Conservation (phyloP, 1,140 invertebrate species). For the Listronotus bonariensis region DNA sequence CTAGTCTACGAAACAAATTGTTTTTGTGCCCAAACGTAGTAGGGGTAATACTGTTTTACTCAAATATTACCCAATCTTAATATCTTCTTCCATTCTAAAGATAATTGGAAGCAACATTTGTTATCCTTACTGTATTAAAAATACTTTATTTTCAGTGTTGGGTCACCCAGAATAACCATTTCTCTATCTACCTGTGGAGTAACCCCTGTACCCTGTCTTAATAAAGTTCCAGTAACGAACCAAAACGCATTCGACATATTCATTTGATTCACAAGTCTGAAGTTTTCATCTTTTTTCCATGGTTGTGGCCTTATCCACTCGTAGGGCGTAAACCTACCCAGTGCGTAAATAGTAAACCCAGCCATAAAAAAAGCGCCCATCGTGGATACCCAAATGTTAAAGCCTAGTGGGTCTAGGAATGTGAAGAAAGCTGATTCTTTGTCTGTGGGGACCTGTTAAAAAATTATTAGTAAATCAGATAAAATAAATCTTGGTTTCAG, state of each 20-base stretch:
- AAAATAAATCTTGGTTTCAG: too few species aligned
- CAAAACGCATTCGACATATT: slow-evolving; percentile 89
- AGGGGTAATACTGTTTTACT: too few species aligned
- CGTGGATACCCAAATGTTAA: slow-evolving; percentile 94
- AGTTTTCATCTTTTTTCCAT: slow-evolving; percentile 76
- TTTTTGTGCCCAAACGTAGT: too few species aligned
- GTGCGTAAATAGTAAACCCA: slow-evolving; percentile 90
- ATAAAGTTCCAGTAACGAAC: slow-evolving; percentile 93
- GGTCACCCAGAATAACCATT: neutral
- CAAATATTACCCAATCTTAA: too few species aligned
- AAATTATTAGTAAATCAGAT: too few species aligned
- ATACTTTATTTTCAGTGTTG: slow-evolving; percentile 19
- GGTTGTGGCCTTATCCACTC: slow-evolving; percentile 92
- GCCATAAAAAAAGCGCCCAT: slow-evolving; percentile 91
- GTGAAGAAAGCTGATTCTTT: slow-evolving; percentile 91
- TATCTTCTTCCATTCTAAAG: too few species aligned
- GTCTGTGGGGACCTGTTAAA: slow-evolving; percentile 77
- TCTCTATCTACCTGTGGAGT: slow-evolving; percentile 77
- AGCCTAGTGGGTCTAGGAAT: slow-evolving; percentile 91
- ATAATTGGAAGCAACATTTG: too few species aligned
- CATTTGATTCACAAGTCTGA: slow-evolving; percentile 89
- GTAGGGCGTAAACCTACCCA: slow-evolving; percentile 93
- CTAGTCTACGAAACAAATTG: too few species aligned
- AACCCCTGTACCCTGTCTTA: slow-evolving; percentile 87
- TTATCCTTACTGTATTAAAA: too few species aligned